Evolutionary conservation across 2,113 vertebrate genomes (phyloP), one percentile per base, ranked within the genome.

Genomic region (Bubo blakistoni): DNA sequence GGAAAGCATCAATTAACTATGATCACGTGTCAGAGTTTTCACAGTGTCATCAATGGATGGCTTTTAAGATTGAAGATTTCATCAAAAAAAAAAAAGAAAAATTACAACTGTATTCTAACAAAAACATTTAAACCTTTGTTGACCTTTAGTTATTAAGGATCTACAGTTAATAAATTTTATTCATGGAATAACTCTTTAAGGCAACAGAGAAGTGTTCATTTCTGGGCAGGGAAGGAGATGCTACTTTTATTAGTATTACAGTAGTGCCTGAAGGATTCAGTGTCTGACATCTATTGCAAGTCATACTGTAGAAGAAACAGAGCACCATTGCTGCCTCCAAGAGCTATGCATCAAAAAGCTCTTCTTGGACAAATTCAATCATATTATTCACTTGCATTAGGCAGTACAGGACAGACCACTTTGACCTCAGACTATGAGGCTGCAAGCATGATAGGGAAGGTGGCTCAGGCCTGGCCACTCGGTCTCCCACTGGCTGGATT

Each of bases 401-500:
- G 82, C 83, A 94, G 86, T 59, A 77, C 36, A 92, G 93, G 63
- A 76, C 8, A 88, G 91, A 96, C 71, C 92, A 71, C 81, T 94
- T 76, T 54, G 94, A 94, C 96, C 96, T 97, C 94, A 49, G 85
- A 67, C 77, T 91, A 70, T 40, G 54, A 97, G 92, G 87, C 78
- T 94, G 94, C 65, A 93, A 97, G 73, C 46, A 1, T 74, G 90
- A 88, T 7, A 92, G 89, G 73, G 69, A 87, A 95, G 93, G 76
- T 82, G 79, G 88, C 92, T 96, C 88, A 69, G 91, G 88, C 71
- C 94, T 88, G 91, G 92, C 91, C 93, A 93, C 77, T 90, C 91
- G 95, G 72, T 91, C 93, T 94, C 78, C 83, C 96, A 67, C 3
- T 91, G 92, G 81, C 46, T 0, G 81, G 62, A 88, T 94, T 86